A percentile compares a stretch with the other conserved stretches of the same genome.
phyloP scores from a whole-genome alignment of 2,888 invertebrate genomes.

The Bellardia bayeri region DNA sequence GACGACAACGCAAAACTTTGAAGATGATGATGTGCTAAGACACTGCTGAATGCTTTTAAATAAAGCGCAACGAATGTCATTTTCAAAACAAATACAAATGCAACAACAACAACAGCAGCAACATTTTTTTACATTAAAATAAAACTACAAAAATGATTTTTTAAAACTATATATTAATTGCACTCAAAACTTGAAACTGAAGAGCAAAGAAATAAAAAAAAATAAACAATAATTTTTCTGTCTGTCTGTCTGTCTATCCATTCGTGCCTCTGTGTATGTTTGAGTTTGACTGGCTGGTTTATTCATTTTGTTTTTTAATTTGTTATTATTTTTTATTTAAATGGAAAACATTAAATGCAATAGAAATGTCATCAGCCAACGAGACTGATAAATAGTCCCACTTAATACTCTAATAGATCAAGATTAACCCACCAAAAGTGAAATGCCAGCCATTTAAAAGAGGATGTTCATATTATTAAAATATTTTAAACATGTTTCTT shows the following conservation, averaged over 20 bases:
- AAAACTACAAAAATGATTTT: slow-evolving; percentile 58
- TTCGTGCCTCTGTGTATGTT: background rate
- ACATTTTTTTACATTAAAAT: background rate
- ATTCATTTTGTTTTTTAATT: background rate
- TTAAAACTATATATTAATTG: slow-evolving; percentile 71
- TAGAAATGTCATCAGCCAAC: slow-evolving; percentile 77
- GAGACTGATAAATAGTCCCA: slow-evolving; percentile 61
- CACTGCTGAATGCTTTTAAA: slow-evolving; percentile 79
- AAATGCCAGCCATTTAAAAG: background rate
- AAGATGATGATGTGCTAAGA: slow-evolving; percentile 68
- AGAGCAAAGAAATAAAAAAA: slow-evolving; percentile 13
- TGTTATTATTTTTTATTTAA: slow-evolving; percentile 8
- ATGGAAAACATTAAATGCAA: slow-evolving; percentile 72
- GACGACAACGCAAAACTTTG: slow-evolving; percentile 42
- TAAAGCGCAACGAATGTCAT: slow-evolving; percentile 82
- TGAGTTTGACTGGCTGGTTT: slow-evolving; percentile 24
- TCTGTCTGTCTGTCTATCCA: background rate
- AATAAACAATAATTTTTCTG: slow-evolving; percentile 27
- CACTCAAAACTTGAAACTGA: slow-evolving; percentile 67
- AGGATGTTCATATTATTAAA: slow-evolving; percentile 20
- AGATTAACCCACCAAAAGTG: slow-evolving; percentile 37
- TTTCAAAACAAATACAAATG: slow-evolving; percentile 67
- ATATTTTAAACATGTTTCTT: slow-evolving; percentile 23
- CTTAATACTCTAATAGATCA: slow-evolving; percentile 62
- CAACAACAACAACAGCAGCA: background rate